Percentiles rank a stretch among this genome's conserved stretches.
Conservation (phyloP, 2,888 invertebrate genomes). For the Caenorhabditis uteleia region DNA sequence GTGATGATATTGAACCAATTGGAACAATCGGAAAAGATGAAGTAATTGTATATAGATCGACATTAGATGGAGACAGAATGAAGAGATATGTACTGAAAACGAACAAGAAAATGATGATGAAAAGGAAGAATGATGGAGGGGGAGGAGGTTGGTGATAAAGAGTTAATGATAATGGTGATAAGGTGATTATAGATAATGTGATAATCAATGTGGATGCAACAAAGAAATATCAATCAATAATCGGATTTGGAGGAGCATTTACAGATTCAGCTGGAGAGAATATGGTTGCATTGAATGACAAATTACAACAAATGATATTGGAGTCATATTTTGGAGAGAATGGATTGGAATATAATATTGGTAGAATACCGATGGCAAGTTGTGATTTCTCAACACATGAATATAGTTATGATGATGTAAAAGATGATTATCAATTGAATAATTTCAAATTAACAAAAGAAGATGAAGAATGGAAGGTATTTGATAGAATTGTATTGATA, state of each 20-base stretch:
- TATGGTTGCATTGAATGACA: slow-evolving; percentile 11
- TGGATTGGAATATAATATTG: slow-evolving; percentile 71
- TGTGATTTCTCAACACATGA: slow-evolving; percentile 83
- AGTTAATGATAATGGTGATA: no score
- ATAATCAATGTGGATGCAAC: slow-evolving; percentile 28
- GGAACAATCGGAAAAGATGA: neutral
- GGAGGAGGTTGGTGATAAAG: no score
- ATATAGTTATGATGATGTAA: slow-evolving; percentile 81
- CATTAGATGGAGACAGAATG: neutral
- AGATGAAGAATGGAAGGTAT: slow-evolving; percentile 77
- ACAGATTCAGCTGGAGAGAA: slow-evolving; percentile 75
- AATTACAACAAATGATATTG: slow-evolving; percentile 9
- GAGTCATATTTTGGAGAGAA: slow-evolving; percentile 29
- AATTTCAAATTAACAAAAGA: slow-evolving; percentile 77
- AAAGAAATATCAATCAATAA: slow-evolving; percentile 76
- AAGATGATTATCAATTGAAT: slow-evolving; percentile 72
- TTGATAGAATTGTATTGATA: neutral
- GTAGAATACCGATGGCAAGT: slow-evolving; percentile 84
- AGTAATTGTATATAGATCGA: neutral
- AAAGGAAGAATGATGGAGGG: no score
- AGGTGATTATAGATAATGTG: slow-evolving; percentile 10
- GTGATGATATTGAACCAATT: neutral
- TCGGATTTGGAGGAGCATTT: slow-evolving; percentile 87
- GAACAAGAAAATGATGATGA: no score
- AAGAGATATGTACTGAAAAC: neutral